Percentiles rank a stretch among this genome's conserved stretches.
Evolutionary conservation across 1,140 invertebrate genomes (phyloP).

Genomic region (Diploscapter pachys): DNA sequence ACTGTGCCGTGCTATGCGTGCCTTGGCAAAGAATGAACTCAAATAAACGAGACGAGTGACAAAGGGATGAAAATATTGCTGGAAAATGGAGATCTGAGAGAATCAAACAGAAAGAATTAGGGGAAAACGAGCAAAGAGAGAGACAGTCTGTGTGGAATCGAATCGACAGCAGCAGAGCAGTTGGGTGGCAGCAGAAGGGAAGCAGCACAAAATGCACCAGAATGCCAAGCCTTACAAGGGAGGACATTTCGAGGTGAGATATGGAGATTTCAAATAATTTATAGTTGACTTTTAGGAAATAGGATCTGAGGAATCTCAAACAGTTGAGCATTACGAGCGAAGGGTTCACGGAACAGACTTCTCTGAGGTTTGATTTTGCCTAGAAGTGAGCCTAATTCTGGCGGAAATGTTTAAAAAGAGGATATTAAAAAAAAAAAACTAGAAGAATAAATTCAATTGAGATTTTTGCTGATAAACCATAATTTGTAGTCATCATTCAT

Average conservation of each 20-base stretch:
- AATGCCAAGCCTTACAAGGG: slow-evolving; percentile 27
- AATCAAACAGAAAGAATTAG: too few species aligned
- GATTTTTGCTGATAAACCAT: not conserved
- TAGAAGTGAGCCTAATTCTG: not conserved
- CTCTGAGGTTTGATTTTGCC: slow-evolving; percentile 27
- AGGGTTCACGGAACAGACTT: slow-evolving; percentile 33
- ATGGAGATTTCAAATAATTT: slow-evolving; percentile 10
- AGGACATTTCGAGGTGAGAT: slow-evolving; percentile 24
- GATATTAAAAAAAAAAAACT: slow-evolving; percentile 11
- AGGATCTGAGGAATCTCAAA: slow-evolving; percentile 39
- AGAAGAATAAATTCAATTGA: not conserved
- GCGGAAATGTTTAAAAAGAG: not conserved
- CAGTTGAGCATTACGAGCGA: slow-evolving; percentile 36
- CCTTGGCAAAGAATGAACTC: too few species aligned
- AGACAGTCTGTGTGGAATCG: slow-evolving; percentile 2
- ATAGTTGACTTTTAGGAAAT: slow-evolving; percentile 35
- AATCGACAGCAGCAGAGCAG: not conserved
- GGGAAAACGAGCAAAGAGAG: not conserved
- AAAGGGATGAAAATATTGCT: too few species aligned
- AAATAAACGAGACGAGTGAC: too few species aligned
- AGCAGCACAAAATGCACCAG: slow-evolving; percentile 5
- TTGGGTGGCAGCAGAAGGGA: not conserved
- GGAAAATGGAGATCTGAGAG: too few species aligned
- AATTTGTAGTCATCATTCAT: not conserved
- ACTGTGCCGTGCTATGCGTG: too few species aligned